phyloP scores from a whole-genome alignment of 2,113 vertebrate species.

The Genyomyrus donnyi region DNA sequence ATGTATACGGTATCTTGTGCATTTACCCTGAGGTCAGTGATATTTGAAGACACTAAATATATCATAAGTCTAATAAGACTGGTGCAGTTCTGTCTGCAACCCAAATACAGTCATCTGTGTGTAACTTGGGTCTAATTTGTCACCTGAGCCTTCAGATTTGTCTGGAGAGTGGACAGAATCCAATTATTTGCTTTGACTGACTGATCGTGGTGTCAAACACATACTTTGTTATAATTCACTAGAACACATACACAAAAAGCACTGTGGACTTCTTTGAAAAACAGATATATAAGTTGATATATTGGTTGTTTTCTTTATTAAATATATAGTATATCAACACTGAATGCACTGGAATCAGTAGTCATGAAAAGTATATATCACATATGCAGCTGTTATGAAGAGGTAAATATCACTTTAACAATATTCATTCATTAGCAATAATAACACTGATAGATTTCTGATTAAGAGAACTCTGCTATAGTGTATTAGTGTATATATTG shows the following conservation, averaged over 20 bases:
- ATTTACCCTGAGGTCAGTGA: background rate
- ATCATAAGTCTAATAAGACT: constrained; percentile 16
- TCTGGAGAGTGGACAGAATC: constrained; percentile 21
- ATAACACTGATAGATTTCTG: background rate
- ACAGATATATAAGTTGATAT: background rate
- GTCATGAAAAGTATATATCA: background rate
- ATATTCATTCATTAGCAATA: background rate
- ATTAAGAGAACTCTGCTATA: background rate
- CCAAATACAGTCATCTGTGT: constrained; percentile 14
- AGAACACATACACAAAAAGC: background rate
- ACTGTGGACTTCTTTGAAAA: background rate
- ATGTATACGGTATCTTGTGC: background rate
- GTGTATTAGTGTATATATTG: background rate
- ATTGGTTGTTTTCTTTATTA: background rate
- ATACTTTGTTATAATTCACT: constrained; percentile 15
- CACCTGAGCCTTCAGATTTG: constrained; percentile 12
- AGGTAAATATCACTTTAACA: background rate
- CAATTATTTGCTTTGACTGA: constrained; percentile 33
- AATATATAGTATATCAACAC: background rate
- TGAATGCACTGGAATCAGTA: background rate
- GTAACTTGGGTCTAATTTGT: constrained; percentile 18
- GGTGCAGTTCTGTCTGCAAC: constrained; percentile 11
- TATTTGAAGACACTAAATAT: constrained; percentile 5
- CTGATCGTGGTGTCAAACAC: constrained; percentile 34
- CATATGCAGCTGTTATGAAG: background rate